Base-by-base conservation (phyloP, 2,797 vertebrate species). In the Philypnodon macrostomus region DNA sequence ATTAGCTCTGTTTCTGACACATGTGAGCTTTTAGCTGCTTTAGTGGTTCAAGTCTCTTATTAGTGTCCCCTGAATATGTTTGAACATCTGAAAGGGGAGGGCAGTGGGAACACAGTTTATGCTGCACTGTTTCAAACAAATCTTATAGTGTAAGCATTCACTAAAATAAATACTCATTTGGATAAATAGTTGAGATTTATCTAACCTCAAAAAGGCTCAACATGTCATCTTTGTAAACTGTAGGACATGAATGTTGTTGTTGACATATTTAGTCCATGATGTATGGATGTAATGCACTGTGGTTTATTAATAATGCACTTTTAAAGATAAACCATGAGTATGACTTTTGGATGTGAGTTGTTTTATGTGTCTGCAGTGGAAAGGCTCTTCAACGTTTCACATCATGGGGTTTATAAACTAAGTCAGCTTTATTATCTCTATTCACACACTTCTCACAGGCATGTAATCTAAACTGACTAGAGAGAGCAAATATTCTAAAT, bases 1-100 rank as follows among this genome's bases (percentile, higher is more conserved):
- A 48, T 18, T 46, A 58, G 41, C 41, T 56, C 47, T 47, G 41
- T 38, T 59, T 76, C 34, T 38, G 31, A 79, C 77, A 84, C 51
- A 55, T 70, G 70, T 66, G 53, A 69, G 55, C 44, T 55, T 39
- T 78, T 37, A 66, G 47, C 36, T 47, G 21, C 37, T 49, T 35
- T 53, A 48, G 57, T 10, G 32, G 38, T n/a, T 24, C n/a, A 61
- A 34, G 39, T 47, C 53, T 73, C 50, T 69, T 58, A 73, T 81
- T 80, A 75, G 64, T 66, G 66, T 46, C 41, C 40, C 42, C 31
- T 60, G 26, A 3, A 7, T 62, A 23, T 51, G 40, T 55, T 29
- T 68, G 33, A 47, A 46, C 4, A 2, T 47, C 5, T 49, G 36
- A 16, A 45, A 6, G 54, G 33, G 21, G 19, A 46, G 26, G 37